Evolutionary conservation across 2,113 vertebrate genomes (phyloP).

Genomic region (Semicossyphus pulcher): DNA sequence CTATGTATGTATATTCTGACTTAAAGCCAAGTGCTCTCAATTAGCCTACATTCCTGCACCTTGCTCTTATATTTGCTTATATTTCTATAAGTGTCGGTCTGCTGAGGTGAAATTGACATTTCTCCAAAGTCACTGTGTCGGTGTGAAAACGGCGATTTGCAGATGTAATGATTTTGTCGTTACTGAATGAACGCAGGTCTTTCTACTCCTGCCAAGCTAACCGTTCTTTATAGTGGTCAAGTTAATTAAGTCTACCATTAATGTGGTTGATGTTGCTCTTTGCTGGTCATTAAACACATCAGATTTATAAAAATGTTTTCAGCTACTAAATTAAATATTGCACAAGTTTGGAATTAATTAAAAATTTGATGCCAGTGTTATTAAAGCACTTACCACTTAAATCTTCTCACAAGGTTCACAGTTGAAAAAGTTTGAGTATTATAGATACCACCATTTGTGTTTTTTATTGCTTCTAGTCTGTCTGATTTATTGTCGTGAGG

Average conservation of each 20-base stretch:
- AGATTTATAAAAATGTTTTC: slow-evolving; percentile 18
- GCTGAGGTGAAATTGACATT: slow-evolving; percentile 47
- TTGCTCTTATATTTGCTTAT: slow-evolving; percentile 42
- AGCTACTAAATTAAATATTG: slow-evolving; percentile 17
- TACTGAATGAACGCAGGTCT: slow-evolving; percentile 3
- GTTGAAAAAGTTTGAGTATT: not conserved
- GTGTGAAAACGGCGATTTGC: slow-evolving; percentile 42
- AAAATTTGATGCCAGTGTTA: not conserved
- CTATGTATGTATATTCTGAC: slow-evolving; percentile 36
- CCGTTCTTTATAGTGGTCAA: slow-evolving; percentile 24
- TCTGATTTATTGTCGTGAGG: slow-evolving; percentile 48
- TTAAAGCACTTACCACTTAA: not conserved
- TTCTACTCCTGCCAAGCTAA: slow-evolving; percentile 25
- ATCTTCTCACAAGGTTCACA: slow-evolving; percentile 5
- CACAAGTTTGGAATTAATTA: not conserved
- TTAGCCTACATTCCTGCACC: slow-evolving; percentile 23
- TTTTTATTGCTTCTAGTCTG: slow-evolving; percentile 25
- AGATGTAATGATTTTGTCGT: slow-evolving; percentile 29
- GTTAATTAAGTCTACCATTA: slow-evolving; percentile 38
- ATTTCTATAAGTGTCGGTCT: slow-evolving; percentile 37
- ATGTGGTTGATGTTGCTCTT: slow-evolving; percentile 25
- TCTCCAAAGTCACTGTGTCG: not conserved
- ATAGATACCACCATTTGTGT: slow-evolving; percentile 29
- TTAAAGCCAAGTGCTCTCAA: slow-evolving; percentile 28
- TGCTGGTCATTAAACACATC: slow-evolving; percentile 25